Percentiles rank a stretch among this genome's conserved stretches.
Conservation (phyloP, 2,113 vertebrate species). For the Scomber scombrus region DNA sequence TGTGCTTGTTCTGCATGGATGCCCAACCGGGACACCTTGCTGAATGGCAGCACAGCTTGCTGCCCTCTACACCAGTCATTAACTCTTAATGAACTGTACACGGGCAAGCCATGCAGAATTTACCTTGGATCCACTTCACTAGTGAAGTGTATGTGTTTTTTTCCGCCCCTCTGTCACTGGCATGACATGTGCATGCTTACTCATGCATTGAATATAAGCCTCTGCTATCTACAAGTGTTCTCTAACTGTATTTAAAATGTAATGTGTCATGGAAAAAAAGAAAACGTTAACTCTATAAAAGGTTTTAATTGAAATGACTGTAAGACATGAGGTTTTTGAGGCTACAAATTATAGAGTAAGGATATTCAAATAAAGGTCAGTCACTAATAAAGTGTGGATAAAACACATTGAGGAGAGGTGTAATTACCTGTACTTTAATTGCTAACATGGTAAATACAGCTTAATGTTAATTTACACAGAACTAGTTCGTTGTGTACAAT, state of each 20-base stretch:
- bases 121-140: conserved; percentile 30
- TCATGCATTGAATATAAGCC: not conserved
- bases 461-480: conserved; percentile 10
- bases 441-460: conserved; percentile 5
- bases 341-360: not conserved
- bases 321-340: not conserved
- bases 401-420: not conserved
- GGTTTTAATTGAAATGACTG: conserved; percentile 13
- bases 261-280: not conserved
- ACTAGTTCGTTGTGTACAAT: not conserved
- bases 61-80: conserved; percentile 57
- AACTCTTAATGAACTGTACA: conserved; percentile 65
- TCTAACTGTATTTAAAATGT: conserved; percentile 2
- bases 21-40: conserved; percentile 59
- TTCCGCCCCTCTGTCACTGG: not conserved
- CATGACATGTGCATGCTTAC: too few species aligned
- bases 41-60: conserved; percentile 49
- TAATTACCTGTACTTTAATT: not conserved
- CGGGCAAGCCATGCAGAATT: conserved; percentile 49
- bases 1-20: conserved; percentile 61
- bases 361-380: not conserved
- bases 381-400: not conserved
- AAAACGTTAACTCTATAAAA: not conserved
- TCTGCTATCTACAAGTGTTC: conserved; percentile 16
- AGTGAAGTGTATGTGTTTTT: conserved; percentile 19